Conservation (phyloP, 2,888 invertebrate genomes). For the Agonopterix subpropinquella region DNA sequence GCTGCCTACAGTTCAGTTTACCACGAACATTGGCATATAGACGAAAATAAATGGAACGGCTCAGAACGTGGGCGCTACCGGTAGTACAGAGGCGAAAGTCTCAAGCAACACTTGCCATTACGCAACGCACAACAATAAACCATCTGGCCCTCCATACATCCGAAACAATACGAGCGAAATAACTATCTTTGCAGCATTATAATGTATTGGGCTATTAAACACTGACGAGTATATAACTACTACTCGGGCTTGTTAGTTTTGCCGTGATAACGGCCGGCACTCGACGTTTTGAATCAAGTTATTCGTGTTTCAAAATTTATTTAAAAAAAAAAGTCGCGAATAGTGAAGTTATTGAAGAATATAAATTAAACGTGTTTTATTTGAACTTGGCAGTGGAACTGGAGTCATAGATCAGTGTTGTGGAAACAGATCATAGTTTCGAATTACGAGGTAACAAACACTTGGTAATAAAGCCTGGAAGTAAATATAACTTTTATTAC, state of each 20-base stretch:
- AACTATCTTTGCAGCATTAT: constrained; percentile 30
- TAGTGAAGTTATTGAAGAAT: background rate
- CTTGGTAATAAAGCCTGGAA: too few relatives aligned
- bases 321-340: background rate
- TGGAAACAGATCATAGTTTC: background rate
- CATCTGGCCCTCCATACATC: constrained; percentile 17
- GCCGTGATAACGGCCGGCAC: constrained; percentile 51
- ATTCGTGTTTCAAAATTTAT: background rate
- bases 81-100: constrained; percentile 48
- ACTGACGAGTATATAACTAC: constrained; percentile 33
- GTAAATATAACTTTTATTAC: too few relatives aligned
- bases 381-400: background rate
- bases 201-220: constrained; percentile 43
- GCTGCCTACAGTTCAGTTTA: background rate
- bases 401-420: background rate
- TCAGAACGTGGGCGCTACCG: constrained; percentile 35
- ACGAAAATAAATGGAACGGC: constrained; percentile 54
- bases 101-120: constrained; percentile 31
- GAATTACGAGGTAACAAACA: background rate
- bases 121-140: constrained; percentile 38
- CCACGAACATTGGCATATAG: constrained; percentile 9
- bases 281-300: constrained; percentile 35
- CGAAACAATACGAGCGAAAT: constrained; percentile 15
- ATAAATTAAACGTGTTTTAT: too few relatives aligned
- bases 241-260: constrained; percentile 43